Conservation (phyloP, 2,888 invertebrate genomes). For the Leptodirus hochenwartii region DNA sequence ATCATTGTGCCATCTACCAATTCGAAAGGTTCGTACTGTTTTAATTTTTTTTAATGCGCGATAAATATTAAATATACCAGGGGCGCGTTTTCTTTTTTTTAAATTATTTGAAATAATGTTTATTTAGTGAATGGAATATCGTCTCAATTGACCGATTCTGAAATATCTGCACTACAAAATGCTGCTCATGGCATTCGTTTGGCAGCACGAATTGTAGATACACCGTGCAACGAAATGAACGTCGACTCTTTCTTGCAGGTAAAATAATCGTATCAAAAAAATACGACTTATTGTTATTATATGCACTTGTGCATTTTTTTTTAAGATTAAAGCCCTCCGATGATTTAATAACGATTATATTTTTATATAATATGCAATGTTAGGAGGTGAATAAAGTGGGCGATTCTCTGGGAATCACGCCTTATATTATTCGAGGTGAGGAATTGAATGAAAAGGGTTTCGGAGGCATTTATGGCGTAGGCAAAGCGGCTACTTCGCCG, state of each 20-base stretch:
- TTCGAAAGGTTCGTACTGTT: no score
- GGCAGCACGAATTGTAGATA: slow-evolving; percentile 68
- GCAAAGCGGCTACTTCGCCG: slow-evolving; percentile 48
- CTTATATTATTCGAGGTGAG: slow-evolving; percentile 59
- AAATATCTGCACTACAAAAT: slow-evolving; percentile 35
- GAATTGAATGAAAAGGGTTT: slow-evolving; percentile 59
- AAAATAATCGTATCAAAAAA: slow-evolving; percentile 11
- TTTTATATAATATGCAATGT: slow-evolving; percentile 11
- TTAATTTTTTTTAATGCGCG: background rate
- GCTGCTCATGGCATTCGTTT: slow-evolving; percentile 46
- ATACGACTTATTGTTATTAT: background rate
- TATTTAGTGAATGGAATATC: background rate
- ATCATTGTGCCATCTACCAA: slow-evolving; percentile 23
- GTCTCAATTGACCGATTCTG: slow-evolving; percentile 30
- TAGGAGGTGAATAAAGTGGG: slow-evolving; percentile 52
- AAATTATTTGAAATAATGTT: no score
- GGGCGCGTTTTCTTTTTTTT: background rate
- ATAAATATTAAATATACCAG: background rate
- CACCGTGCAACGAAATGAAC: slow-evolving; percentile 71
- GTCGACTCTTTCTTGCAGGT: slow-evolving; percentile 62
- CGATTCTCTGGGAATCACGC: slow-evolving; percentile 41
- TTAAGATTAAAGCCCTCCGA: background rate
- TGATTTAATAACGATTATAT: slow-evolving; percentile 2
- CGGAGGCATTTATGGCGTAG: slow-evolving; percentile 79
- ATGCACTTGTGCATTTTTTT: no score